Evolutionary conservation across 2,797 vertebrate species (phyloP).

Genomic region (Hemibagrus guttatus): DNA sequence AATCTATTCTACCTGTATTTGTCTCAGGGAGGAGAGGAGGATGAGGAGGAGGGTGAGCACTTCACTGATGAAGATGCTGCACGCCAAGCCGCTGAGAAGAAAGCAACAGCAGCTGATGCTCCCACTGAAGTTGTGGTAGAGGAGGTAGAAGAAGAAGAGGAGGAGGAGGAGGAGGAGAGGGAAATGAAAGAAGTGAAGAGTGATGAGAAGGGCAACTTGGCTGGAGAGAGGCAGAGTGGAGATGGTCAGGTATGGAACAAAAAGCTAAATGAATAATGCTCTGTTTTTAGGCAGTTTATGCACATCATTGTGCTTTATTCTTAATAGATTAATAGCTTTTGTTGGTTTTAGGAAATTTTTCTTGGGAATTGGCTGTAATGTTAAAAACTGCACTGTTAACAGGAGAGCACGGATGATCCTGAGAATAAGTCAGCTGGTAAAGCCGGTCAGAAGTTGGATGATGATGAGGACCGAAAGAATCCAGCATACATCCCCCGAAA

Average conservation of each 20-base stretch:
- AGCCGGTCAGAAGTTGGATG: constrained; percentile 87
- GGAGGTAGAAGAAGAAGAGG: constrained; percentile 67
- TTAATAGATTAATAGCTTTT: neutral
- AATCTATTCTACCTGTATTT: neutral
- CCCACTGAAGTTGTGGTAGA: constrained; percentile 72
- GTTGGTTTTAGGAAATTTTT: neutral
- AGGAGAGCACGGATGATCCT: constrained; percentile 94
- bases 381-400: constrained; percentile 10
- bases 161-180: constrained; percentile 66
- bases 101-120: constrained; percentile 67
- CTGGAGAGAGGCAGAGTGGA: constrained; percentile 93
- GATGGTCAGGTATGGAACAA: constrained; percentile 88
- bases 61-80: constrained; percentile 85
- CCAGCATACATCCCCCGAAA: constrained; percentile 95
- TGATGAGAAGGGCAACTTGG: constrained; percentile 81
- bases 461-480: constrained; percentile 95
- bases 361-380: neutral
- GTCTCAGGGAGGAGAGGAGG: constrained; percentile 78
- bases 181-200: constrained; percentile 75
- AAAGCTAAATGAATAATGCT: neutral
- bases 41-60: constrained; percentile 76
- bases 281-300: neutral
- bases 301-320: neutral
- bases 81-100: constrained; percentile 63
- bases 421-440: constrained; percentile 86